Percentiles rank a stretch among this genome's conserved stretches.
Conservation (phyloP, 2,797 vertebrate species). For the Melanotaenia parkinsoni region DNA sequence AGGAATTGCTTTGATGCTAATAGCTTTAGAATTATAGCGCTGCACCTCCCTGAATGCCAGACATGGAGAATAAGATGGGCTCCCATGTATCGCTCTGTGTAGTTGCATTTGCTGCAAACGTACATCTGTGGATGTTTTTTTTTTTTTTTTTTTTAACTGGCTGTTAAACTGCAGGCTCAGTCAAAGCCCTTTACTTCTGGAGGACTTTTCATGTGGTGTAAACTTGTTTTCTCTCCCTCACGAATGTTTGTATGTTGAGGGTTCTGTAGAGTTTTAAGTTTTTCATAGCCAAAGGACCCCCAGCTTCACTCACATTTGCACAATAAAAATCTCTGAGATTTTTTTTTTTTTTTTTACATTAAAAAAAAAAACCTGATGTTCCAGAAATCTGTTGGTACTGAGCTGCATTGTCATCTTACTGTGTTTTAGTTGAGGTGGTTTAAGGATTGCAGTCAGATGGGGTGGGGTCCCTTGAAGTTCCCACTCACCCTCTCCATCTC, state of each 20-base stretch:
- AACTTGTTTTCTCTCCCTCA: conserved; percentile 8
- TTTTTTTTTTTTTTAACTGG: conserved; percentile 64
- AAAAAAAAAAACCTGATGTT: background rate
- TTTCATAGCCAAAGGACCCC: conserved; percentile 44
- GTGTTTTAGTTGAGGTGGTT: conserved; percentile 56
- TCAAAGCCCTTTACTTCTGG: conserved; percentile 58
- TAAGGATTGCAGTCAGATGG: conserved; percentile 31
- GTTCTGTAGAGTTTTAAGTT: conserved; percentile 45
- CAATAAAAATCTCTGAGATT: conserved; percentile 28
- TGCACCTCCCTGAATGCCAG: conserved; percentile 37
- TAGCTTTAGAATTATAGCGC: conserved; percentile 51
- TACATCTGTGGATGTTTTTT: conserved; percentile 48
- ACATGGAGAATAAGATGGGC: conserved; percentile 28
- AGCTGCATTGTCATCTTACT: conserved; percentile 42
- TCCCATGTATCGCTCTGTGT: background rate
- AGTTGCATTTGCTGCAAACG: conserved; percentile 31
- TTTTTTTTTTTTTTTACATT: conserved; percentile 1
- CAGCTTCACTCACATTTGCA: conserved; percentile 38
- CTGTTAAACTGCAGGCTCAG: conserved; percentile 58
- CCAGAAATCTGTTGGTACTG: conserved; percentile 17
- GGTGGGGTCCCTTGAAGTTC: conserved; percentile 36
- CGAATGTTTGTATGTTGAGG: conserved; percentile 51
- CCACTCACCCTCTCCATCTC: conserved; percentile 48
- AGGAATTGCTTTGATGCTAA: conserved; percentile 67
- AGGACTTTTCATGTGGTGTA: conserved; percentile 70